phyloP scores from a whole-genome alignment of 2,888 invertebrate genomes.

The Drosophila kambysellisi region DNA sequence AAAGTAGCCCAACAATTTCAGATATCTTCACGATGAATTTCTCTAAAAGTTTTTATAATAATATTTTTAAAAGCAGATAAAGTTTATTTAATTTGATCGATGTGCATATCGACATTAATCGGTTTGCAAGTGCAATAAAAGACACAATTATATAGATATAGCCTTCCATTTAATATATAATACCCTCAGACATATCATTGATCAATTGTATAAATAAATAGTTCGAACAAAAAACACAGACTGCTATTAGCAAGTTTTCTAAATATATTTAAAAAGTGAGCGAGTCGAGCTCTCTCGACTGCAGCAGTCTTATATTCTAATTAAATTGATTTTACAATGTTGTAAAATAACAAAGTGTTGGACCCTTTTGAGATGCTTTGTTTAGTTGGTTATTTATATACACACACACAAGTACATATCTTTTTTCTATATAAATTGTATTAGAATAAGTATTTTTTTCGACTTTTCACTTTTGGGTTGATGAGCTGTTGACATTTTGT shows the following conservation, averaged over 20 bases:
- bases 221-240: no score
- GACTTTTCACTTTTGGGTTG: slow-evolving; percentile 45
- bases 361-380: neutral
- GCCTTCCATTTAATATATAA: no score
- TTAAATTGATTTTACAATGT: neutral
- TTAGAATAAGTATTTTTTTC: slow-evolving; percentile 20
- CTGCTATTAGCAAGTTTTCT: no score
- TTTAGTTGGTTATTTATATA: slow-evolving; percentile 24
- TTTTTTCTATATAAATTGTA: slow-evolving; percentile 8
- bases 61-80: no score
- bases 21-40: neutral
- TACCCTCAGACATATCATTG: no score
- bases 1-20: neutral
- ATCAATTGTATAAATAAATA: no score
- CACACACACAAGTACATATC: neutral
- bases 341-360: neutral
- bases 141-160: no score
- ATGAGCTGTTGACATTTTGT: slow-evolving; percentile 72
- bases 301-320: neutral
- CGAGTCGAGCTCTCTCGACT: neutral
- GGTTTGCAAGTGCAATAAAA: no score
- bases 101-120: no score
- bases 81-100: no score
- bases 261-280: neutral
- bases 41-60: neutral